phyloP scores from a whole-genome alignment of 1,140 invertebrate species.

The Melipona quadrifasciata region DNA sequence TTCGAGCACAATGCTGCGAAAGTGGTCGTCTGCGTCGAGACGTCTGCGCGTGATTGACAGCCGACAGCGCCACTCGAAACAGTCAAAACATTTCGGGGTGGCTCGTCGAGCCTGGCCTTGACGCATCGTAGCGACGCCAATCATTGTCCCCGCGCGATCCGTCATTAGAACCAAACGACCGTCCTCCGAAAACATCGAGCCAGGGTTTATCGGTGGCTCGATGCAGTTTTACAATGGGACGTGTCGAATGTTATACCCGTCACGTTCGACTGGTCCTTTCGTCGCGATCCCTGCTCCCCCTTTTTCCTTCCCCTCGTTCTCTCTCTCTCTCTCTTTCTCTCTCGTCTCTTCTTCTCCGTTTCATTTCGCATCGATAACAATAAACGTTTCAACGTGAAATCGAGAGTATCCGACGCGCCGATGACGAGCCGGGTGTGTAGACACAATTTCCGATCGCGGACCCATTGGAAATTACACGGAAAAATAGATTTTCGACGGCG shows the following conservation, averaged over 20 bases:
- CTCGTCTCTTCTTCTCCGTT: no score
- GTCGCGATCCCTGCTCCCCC: not conserved
- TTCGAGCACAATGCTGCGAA: constrained; percentile 64
- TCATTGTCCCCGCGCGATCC: constrained; percentile 60
- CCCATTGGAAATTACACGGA: not conserved
- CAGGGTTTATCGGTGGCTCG: constrained; percentile 18
- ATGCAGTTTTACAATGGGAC: constrained; percentile 36
- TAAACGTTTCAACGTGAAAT: not conserved
- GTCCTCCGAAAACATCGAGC: constrained; percentile 34
- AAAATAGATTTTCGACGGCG: not conserved
- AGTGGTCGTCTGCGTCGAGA: constrained; percentile 70
- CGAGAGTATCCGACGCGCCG: constrained; percentile 1
- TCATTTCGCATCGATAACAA: not conserved
- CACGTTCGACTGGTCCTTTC: constrained; percentile 44
- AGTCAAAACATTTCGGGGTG: constrained; percentile 72
- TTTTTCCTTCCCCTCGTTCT: not conserved
- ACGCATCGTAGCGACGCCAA: constrained; percentile 68
- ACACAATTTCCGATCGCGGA: not conserved
- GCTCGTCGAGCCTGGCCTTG: constrained; percentile 66
- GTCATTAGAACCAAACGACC: constrained; percentile 55
- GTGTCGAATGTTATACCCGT: constrained; percentile 43
- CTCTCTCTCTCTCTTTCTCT: not conserved
- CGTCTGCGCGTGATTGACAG: constrained; percentile 70
- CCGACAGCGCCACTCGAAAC: constrained; percentile 71
- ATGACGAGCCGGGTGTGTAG: not conserved